Evolutionary conservation across 2,113 vertebrate species (phyloP), one percentile per base, ranked within the genome.

Genomic region (Malurus melanocephalus): DNA sequence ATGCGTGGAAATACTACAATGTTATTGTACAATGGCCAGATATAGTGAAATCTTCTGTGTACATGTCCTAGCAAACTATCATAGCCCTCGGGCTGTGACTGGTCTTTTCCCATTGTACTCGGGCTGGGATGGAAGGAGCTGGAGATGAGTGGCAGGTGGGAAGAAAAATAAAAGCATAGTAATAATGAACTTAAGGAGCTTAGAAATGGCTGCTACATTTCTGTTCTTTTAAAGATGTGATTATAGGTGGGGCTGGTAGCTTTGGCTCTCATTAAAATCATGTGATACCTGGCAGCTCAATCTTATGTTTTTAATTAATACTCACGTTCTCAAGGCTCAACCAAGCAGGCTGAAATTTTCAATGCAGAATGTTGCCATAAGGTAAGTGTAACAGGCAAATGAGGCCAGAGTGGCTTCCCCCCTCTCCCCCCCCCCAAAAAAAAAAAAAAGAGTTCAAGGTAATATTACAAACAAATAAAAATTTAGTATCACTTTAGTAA

Each of bases 11-110:
- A 81, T 61, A 62, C 51, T 46, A 28, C 2, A 22, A 21, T 52
- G 40, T 60, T 85, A 49, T 49, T 82, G 43, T 80, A 69, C 35
- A 27, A 49, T 67, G 28, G 18, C 74, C 83, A 93, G 83, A 52
- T 57, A 30, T 59, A 93, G 71, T 74, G 69, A 93, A 93, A 76
- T 79, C 42, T 90, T 90, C 81, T 3, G 5, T 67, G 42, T 76
- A 33, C 51, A 48, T 49, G 77, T 93, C 71, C 78, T 64, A 69
- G 78, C 56, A 91, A 94, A 92, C 80, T 88, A 60, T 61, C 77
- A 15, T 2, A 77, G 56, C 20, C 46, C 28, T 28, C 30, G 68
- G 77, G 88, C 55, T 76, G 62, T 2, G 30, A 75, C 64, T 86
- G 59, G 59, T 88, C 55, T 79, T 90, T 87, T n/a, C 56, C 45